These are phyloP conservation scores for Drosophila dives DNA, from an alignment of 2,888 invertebrate species.

Conservation along the genomic window DNA sequence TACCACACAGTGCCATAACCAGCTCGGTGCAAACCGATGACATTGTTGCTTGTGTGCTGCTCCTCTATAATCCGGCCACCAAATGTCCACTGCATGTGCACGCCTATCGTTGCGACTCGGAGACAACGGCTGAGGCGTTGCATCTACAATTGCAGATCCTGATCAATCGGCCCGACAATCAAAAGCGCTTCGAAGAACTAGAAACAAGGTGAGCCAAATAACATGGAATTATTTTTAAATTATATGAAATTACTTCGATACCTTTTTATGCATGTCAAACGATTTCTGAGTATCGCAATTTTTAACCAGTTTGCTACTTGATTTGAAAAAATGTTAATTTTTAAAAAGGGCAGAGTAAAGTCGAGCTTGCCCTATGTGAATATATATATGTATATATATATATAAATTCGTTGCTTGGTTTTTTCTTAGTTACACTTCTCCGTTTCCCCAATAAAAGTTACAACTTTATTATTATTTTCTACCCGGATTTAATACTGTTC, in stretches of 20 bases:
- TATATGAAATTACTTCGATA: background rate
- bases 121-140: conserved; percentile 95
- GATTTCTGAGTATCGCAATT: background rate
- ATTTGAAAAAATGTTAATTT: no score
- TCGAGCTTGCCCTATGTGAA: no score
- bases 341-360: no score
- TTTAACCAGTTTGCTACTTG: background rate
- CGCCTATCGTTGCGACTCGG: conserved; percentile 96
- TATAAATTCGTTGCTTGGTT: no score
- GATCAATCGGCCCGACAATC: conserved; percentile 93
- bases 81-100: conserved; percentile 98
- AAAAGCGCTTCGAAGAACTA: conserved; percentile 93
- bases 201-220: conserved; percentile 86
- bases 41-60: conserved; percentile 95
- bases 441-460: no score
- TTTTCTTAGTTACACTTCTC: background rate
- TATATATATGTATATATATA: no score
- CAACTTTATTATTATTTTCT: background rate
- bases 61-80: conserved; percentile 97
- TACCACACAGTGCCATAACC: conserved; percentile 96
- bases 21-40: conserved; percentile 96
- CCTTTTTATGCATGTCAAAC: no score
- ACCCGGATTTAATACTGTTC: background rate
- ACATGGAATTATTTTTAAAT: background rate
- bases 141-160: conserved; percentile 93